Evolutionary conservation across 2,113 vertebrate genomes (phyloP).

Genomic region (Megaceryle maxima): DNA sequence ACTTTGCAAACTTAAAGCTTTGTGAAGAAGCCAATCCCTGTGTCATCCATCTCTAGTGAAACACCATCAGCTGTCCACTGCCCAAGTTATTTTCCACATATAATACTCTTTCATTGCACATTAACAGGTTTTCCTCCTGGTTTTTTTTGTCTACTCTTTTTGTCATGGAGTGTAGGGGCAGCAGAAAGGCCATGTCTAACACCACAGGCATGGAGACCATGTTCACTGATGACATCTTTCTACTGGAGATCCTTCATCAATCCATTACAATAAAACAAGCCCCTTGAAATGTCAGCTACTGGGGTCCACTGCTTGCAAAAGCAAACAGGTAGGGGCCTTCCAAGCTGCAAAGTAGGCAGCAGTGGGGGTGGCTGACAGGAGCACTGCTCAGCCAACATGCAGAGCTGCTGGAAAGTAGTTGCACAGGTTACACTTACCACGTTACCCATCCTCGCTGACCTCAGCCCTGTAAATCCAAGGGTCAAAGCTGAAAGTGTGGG

Average conservation of each 20-base stretch:
- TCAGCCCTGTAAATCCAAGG: neutral
- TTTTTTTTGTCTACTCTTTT: neutral
- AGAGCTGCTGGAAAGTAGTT: neutral
- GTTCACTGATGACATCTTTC: neutral
- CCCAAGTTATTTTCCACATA: neutral
- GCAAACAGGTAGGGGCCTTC: neutral
- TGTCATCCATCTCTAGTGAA: neutral
- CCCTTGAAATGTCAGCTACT: neutral
- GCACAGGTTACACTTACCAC: neutral
- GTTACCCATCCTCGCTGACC: neutral
- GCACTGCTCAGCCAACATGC: fast-evolving
- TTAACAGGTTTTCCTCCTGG: neutral
- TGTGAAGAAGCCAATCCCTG: neutral
- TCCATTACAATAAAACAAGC: neutral
- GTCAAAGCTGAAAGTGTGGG: neutral
- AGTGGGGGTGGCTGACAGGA: neutral
- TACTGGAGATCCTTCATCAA: neutral
- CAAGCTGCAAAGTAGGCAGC: neutral
- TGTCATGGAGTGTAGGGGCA: neutral
- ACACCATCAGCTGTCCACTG: too few species aligned
- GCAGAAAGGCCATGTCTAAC: neutral
- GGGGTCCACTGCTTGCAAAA: neutral
- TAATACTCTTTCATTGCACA: neutral
- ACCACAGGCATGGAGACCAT: neutral
- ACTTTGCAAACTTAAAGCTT: neutral